Percentiles rank a stretch among this genome's conserved stretches.
phyloP scores from a whole-genome alignment of 2,888 invertebrate genomes.

The Sesamia inferens region DNA sequence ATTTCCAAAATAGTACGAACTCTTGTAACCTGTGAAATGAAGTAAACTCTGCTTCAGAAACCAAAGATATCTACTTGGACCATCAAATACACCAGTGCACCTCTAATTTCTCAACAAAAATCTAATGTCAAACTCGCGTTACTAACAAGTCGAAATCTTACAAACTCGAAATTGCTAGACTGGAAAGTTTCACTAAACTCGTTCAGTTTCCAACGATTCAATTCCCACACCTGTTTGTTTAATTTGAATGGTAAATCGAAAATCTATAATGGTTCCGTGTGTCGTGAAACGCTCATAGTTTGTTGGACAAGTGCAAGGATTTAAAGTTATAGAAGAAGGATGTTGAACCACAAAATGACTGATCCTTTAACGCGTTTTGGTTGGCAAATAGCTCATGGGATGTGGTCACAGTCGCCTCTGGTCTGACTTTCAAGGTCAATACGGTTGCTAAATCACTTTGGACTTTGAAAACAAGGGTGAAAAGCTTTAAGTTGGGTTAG shows the following conservation, averaged over 20 bases:
- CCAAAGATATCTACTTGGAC: not conserved
- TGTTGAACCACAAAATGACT: not conserved
- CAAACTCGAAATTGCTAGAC: constrained; percentile 59
- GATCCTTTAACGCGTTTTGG: not conserved
- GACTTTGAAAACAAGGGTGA: not conserved
- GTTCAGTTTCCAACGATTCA: constrained; percentile 53
- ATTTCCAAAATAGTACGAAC: not conserved
- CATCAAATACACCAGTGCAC: not conserved
- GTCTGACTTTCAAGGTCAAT: not conserved
- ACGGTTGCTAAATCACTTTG: not conserved
- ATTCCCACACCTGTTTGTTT: constrained; percentile 62
- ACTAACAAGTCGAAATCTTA: constrained; percentile 44
- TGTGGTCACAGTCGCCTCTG: not conserved
- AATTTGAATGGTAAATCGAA: constrained; percentile 58
- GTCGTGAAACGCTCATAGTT: constrained; percentile 22
- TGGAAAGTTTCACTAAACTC: constrained; percentile 55
- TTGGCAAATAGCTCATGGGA: not conserved
- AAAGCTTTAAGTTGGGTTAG: not conserved
- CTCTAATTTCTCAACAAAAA: constrained; percentile 32
- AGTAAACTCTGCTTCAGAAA: not conserved
- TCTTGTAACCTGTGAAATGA: not conserved
- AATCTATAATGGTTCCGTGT: constrained; percentile 54
- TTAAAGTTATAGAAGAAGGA: not conserved
- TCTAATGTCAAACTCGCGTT: constrained; percentile 48
- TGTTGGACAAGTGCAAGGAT: constrained; percentile 7